Evolutionary conservation across 2,113 vertebrate genomes (phyloP).

Genomic region (Alouatta palliata): DNA sequence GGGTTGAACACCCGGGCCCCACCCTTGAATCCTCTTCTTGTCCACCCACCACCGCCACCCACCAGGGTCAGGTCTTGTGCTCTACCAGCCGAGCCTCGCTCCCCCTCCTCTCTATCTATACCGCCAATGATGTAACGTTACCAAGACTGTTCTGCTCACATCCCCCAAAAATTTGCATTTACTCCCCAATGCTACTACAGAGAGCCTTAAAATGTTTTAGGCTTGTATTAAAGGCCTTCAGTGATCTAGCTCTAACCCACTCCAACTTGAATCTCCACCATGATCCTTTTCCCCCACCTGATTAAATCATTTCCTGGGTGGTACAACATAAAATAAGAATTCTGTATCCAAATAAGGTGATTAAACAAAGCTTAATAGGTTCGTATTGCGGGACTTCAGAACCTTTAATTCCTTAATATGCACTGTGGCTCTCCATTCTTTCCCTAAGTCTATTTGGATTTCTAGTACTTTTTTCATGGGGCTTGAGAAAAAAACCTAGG

Average conservation of each 20-base stretch:
- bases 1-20: background rate
- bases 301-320: background rate
- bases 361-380: background rate
- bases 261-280: background rate
- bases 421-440: background rate
- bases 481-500: background rate
- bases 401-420: background rate
- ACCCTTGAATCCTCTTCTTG: background rate
- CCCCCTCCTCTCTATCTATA: fast-evolving
- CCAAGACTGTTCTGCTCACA: background rate
- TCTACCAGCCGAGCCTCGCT: background rate
- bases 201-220: background rate
- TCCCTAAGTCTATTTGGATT: background rate
- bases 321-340: too few species aligned
- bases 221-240: background rate
- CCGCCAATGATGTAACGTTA: background rate
- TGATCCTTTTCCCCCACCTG: background rate
- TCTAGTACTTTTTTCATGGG: background rate
- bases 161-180: background rate
- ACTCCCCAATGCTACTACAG: background rate
- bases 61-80: background rate
- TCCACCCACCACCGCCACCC: background rate
- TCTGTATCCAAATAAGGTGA: background rate
- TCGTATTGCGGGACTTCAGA: background rate
- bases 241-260: background rate